Evolutionary conservation across 2,797 vertebrate genomes (phyloP).

Genomic region (Adrianichthys oophorus): DNA sequence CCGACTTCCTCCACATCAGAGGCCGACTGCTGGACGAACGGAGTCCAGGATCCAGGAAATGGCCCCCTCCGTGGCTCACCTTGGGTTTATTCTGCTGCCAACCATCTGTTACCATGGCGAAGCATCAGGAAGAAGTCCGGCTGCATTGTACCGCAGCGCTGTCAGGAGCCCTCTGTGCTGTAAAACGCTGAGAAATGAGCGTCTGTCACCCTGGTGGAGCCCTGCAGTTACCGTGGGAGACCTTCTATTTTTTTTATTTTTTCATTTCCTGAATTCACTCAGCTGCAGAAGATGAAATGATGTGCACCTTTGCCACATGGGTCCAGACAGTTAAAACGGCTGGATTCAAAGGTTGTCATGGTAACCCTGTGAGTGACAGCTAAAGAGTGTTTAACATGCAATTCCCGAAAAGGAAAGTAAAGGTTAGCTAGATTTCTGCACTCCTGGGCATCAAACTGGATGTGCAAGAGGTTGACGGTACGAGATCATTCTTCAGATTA

Average conservation of each 20-base stretch:
- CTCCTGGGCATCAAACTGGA: no score
- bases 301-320: background rate
- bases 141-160: constrained; percentile 44
- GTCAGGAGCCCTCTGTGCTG: constrained; percentile 50
- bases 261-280: constrained; percentile 7
- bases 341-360: constrained; percentile 13
- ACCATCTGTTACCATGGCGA: constrained; percentile 63
- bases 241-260: constrained; percentile 8
- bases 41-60: constrained; percentile 30
- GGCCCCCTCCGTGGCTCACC: constrained; percentile 33
- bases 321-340: constrained; percentile 6
- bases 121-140: constrained; percentile 42
- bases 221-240: background rate
- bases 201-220: constrained; percentile 44
- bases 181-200: constrained; percentile 47
- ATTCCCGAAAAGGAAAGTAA: background rate
- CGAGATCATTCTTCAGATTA: no score
- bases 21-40: constrained; percentile 46
- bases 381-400: no score
- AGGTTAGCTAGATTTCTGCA: background rate
- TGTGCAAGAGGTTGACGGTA: no score
- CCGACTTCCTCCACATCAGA: constrained; percentile 54
- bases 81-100: constrained; percentile 36
- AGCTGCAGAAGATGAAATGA: constrained; percentile 3
- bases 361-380: constrained; percentile 40